phyloP scores from a whole-genome alignment of 2,113 vertebrate genomes.

The Cercopithecus mona region DNA sequence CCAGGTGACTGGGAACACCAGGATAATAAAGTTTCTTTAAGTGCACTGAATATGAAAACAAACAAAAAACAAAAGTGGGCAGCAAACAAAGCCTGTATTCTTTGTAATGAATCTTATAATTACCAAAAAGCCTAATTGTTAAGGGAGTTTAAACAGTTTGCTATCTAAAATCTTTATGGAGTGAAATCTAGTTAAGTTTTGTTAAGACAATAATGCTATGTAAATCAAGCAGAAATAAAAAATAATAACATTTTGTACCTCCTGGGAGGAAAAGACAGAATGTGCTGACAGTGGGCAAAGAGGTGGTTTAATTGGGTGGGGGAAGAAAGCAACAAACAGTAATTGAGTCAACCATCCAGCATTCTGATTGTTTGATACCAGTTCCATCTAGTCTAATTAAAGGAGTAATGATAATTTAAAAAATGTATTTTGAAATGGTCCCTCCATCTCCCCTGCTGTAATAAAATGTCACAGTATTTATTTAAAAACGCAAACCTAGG shows the following conservation, averaged over 20 bases:
- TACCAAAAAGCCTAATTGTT: constrained; percentile 46
- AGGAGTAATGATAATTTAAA: background rate
- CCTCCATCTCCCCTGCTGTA: background rate
- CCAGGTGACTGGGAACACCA: constrained; percentile 61
- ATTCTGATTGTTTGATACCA: background rate
- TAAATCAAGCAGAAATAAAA: background rate
- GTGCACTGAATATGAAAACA: constrained; percentile 52
- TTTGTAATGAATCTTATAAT: constrained; percentile 71
- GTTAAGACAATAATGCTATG: constrained; percentile 34
- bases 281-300: background rate
- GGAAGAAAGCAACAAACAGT: background rate
- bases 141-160: constrained; percentile 41
- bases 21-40: constrained; percentile 52
- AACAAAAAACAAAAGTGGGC: constrained; percentile 25
- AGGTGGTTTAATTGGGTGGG: background rate
- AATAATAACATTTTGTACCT: background rate
- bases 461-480: constrained; percentile 17
- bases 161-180: constrained; percentile 29
- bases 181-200: constrained; percentile 34
- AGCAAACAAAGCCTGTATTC: constrained; percentile 46
- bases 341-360: background rate
- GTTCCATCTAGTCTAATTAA: constrained; percentile 28
- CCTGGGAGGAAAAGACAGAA: background rate
- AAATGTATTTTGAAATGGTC: constrained; percentile 12
- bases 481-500: background rate